These are phyloP conservation scores for Coelogynopora nodosa DNA, from an alignment of 2,888 invertebrate species.

Conservation along the genomic window DNA sequence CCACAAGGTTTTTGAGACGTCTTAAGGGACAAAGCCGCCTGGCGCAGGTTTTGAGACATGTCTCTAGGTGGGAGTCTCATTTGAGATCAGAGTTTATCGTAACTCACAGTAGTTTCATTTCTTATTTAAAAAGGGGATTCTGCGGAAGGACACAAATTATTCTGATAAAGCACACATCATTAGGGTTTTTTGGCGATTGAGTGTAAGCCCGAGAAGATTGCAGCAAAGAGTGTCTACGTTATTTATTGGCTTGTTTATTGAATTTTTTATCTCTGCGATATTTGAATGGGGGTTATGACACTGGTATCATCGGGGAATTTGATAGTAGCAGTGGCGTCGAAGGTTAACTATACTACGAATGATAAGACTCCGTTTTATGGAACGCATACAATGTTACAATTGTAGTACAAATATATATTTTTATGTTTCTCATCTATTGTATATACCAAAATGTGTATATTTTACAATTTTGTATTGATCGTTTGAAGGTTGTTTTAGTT, in stretches of 20 bases:
- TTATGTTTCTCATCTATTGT: no score
- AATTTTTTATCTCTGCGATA: constrained; percentile 12
- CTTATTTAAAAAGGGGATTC: not conserved
- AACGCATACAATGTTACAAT: no score
- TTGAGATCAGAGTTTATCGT: not conserved
- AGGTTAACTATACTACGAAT: not conserved
- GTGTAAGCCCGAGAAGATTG: not conserved
- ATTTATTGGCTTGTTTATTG: constrained; percentile 16
- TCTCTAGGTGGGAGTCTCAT: not conserved
- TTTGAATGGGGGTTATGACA: not conserved
- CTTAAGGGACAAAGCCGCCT: constrained; percentile 1
- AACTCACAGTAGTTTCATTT: not conserved
- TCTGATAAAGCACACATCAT: not conserved
- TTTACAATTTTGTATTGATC: no score
- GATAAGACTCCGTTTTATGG: no score
- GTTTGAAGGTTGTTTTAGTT: no score
- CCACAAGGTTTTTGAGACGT: constrained; percentile 17
- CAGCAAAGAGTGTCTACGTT: not conserved
- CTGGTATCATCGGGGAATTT: not conserved
- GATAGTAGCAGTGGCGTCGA: constrained; percentile 8
- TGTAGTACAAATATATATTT: no score
- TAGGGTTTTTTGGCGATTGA: not conserved
- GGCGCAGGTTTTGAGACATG: not conserved
- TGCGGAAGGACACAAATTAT: not conserved
- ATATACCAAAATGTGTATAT: no score